Base-by-base conservation (phyloP, 1,140 invertebrate species). In the Andricus grossulariae region DNA sequence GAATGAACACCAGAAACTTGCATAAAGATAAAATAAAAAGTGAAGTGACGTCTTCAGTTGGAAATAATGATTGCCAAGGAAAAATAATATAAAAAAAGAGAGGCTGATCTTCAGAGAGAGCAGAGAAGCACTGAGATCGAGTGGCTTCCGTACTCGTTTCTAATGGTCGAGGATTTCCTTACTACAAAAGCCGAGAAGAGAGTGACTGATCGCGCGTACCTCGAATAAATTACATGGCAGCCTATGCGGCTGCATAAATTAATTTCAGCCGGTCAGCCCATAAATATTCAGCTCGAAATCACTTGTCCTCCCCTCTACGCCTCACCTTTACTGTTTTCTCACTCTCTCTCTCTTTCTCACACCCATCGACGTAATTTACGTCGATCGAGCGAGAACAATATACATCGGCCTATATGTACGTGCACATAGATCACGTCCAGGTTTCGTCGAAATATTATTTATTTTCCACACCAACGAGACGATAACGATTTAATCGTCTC, bases 161-260 rank as follows among this genome's bases (percentile, higher is more conserved):
- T 82, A 84, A 87, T 85, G 86, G 81, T 76, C 73, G 75, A 77
- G 85, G 85, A 85, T 87, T 88, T 89, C 80, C 87, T 89, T 89
- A 85, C 88, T 79, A 86, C 83, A 87, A 89, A 88, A 88, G 87
- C 86, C 82, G 84, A 81, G 87, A 87, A 83, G 86, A 86, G 83
- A 88, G 88, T 90, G 89, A 90, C 87, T 89, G 88, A 90, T 90
- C 86, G 86, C 84, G 83, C 83, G 80, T 79, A 86, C 81, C 82
- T 83, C 88, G 88, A 90, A 90, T 90, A 90, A 90, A 90, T 90
- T 89, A 90, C 88, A 83, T 89, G 89, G 88, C 89, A 90, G 83
- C 87, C 89, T 88, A 89, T 90, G 89, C 83, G 85, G 83, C 89
- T 88, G 88, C 87, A 90, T 90, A 90, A 90, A 90, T 90, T 89